A percentile compares a stretch with the other conserved stretches of the same genome.
phyloP scores from a whole-genome alignment of 2,797 vertebrate species.

The Mus spretus region DNA sequence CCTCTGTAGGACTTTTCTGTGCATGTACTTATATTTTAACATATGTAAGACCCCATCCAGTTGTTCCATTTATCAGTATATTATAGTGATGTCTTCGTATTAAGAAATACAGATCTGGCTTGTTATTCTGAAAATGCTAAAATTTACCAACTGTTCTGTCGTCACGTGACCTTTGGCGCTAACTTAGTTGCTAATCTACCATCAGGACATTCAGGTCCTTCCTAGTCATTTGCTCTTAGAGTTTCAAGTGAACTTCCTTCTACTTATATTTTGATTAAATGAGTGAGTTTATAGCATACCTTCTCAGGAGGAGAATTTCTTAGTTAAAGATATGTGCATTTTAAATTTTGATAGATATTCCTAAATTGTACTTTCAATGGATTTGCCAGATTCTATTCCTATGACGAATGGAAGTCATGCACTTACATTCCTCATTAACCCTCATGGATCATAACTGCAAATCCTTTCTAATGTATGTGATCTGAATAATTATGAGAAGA shows the following conservation, averaged over 20 bases:
- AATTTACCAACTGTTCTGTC: not conserved
- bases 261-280: conserved; percentile 24
- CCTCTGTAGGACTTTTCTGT: conserved; percentile 39
- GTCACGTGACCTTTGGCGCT: not conserved
- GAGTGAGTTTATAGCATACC: conserved; percentile 18
- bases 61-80: not conserved
- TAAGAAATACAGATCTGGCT: not conserved
- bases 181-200: not conserved
- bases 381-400: not conserved
- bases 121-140: conserved; percentile 38
- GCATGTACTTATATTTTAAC: not conserved
- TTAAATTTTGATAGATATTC: not conserved
- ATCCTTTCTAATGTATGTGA: not conserved
- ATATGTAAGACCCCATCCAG: not conserved
- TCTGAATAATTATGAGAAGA: not conserved
- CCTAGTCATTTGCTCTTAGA: not conserved
- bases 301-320: not conserved
- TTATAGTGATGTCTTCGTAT: conserved; percentile 40
- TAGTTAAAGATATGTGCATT: not conserved
- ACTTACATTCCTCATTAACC: not conserved
- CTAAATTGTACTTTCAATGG: not conserved
- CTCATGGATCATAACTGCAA: not conserved
- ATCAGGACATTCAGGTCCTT: not conserved
- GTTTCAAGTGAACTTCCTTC: conserved; percentile 19
- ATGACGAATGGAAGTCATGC: not conserved